phyloP scores from a whole-genome alignment of 1,140 invertebrate species.

The Lordiphosa clarofinis region DNA sequence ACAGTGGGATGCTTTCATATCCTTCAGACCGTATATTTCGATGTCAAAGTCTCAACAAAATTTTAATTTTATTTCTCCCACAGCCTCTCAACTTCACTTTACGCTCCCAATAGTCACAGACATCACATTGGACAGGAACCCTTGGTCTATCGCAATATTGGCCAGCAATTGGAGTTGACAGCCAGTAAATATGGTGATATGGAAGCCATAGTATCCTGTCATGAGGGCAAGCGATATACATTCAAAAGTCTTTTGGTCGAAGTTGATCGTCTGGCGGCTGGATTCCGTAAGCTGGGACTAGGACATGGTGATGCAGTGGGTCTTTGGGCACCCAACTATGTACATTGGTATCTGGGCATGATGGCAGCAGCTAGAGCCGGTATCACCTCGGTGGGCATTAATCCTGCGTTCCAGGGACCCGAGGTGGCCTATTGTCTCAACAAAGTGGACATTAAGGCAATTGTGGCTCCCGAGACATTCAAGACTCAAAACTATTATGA shows the following conservation, averaged over 20 bases:
- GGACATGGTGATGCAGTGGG: conserved; percentile 90
- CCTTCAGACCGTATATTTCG: too few relatives aligned
- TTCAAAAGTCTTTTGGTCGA: conserved; percentile 84
- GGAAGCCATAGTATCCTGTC: conserved; percentile 83
- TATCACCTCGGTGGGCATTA: conserved; percentile 90
- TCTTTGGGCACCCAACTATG: conserved; percentile 92
- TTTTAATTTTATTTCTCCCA: not conserved
- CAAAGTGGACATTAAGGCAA: conserved; percentile 87
- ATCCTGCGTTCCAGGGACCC: conserved; percentile 88
- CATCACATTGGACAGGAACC: conserved; percentile 82
- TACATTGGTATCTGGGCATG: conserved; percentile 90
- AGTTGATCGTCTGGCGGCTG: conserved; percentile 89
- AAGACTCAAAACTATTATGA: conserved; percentile 87
- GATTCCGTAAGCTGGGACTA: conserved; percentile 88
- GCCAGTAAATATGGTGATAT: conserved; percentile 82
- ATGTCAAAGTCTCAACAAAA: not conserved
- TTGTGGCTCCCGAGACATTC: conserved; percentile 85
- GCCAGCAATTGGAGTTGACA: conserved; percentile 82
- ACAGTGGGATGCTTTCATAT: too few relatives aligned
- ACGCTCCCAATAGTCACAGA: conserved; percentile 27
- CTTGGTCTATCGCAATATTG: conserved; percentile 83
- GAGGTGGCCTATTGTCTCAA: conserved; percentile 91
- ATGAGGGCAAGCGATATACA: conserved; percentile 83
- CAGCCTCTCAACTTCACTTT: conserved; percentile 29
- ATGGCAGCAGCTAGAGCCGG: conserved; percentile 91